phyloP scores from a whole-genome alignment of 2,113 vertebrate species.

The Grammomys surdaster region DNA sequence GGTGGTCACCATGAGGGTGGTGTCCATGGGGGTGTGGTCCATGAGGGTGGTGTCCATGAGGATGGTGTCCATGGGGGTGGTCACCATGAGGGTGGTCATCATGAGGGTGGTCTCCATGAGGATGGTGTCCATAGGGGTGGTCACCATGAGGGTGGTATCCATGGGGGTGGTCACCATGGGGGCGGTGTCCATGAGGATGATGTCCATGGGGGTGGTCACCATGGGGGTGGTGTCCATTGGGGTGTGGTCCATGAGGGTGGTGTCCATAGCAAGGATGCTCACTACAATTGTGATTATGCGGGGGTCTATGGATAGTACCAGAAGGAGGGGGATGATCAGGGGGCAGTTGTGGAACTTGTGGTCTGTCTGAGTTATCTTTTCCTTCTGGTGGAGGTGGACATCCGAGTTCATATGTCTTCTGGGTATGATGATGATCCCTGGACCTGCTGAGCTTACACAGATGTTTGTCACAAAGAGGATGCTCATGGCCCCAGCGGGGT shows the following conservation, averaged over 20 bases:
- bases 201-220: too few relatives aligned
- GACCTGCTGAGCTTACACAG: background rate
- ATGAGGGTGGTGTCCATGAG: background rate
- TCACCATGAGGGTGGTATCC: background rate
- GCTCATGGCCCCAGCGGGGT: background rate
- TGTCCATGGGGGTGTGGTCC: fast-evolving
- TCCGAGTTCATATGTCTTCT: background rate
- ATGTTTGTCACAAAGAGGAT: constrained; percentile 37
- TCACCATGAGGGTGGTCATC: background rate
- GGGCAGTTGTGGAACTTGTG: background rate
- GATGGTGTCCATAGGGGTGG: background rate
- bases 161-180: fast-evolving
- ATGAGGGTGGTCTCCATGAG: background rate
- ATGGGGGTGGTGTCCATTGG: background rate
- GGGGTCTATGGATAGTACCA: background rate
- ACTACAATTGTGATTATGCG: background rate
- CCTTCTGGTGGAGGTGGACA: constrained; percentile 40
- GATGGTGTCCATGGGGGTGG: background rate
- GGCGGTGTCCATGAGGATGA: background rate
- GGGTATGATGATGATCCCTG: constrained; percentile 24
- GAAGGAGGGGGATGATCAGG: background rate
- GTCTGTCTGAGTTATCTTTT: background rate
- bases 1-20: constrained; percentile 12
- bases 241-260: background rate
- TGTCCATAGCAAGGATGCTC: background rate